Conservation (phyloP, 2,888 invertebrate species). For the Eubasilissa splendida region DNA sequence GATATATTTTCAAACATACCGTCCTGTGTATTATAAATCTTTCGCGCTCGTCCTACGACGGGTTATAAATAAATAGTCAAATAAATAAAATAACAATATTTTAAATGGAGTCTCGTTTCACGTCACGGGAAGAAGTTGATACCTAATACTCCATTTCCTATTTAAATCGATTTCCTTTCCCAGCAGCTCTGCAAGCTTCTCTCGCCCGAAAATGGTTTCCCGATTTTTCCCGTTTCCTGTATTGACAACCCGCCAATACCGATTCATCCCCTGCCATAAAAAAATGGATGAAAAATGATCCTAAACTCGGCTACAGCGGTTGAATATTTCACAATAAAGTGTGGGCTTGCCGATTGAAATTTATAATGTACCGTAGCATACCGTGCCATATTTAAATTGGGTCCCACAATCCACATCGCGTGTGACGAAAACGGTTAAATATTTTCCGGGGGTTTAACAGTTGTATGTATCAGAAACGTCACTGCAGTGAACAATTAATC, state of each 20-base stretch:
- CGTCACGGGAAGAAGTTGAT: neutral
- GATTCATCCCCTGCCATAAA: conserved; percentile 12
- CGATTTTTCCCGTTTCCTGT: conserved; percentile 29
- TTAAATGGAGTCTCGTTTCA: neutral
- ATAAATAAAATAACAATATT: neutral
- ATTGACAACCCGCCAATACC: conserved; percentile 25
- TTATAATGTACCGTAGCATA: too few species aligned
- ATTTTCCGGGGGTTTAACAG: too few species aligned
- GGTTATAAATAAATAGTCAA: too few species aligned
- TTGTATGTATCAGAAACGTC: too few species aligned
- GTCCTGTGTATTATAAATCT: too few species aligned
- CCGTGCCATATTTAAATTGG: too few species aligned
- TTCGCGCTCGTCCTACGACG: too few species aligned
- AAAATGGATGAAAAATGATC: conserved; percentile 29
- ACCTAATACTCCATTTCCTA: conserved; percentile 3
- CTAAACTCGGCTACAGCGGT: neutral
- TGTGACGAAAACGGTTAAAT: too few species aligned
- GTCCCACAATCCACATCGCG: too few species aligned
- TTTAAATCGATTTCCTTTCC: conserved; percentile 19
- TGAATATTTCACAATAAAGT: conserved; percentile 9
- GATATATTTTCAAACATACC: too few species aligned
- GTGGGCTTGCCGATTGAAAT: neutral
- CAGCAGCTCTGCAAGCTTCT: neutral
- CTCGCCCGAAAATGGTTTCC: conserved; percentile 8
- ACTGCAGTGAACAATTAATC: too few species aligned